Evolutionary conservation across 2,888 invertebrate species (phyloP).

Genomic region (Ophion slaviceki): DNA sequence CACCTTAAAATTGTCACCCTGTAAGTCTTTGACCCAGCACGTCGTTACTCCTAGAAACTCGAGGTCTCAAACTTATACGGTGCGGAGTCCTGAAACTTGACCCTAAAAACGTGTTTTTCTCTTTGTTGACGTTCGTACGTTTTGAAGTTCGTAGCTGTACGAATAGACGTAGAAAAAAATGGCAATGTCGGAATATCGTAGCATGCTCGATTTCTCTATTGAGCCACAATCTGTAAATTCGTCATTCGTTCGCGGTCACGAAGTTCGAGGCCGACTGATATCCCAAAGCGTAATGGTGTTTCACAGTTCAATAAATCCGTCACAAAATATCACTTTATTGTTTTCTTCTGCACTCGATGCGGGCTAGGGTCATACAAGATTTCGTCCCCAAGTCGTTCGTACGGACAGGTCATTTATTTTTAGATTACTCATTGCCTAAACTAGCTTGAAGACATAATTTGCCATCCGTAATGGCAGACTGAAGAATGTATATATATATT

Average conservation of each 20-base stretch:
- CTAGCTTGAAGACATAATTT: conserved; percentile 31
- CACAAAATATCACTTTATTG: conserved; percentile 65
- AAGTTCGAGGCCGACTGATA: neutral
- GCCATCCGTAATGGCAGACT: conserved; percentile 12
- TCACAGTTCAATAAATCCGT: conserved; percentile 50
- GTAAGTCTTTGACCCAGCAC: too few relatives aligned
- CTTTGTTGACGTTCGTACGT: too few relatives aligned
- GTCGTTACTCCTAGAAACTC: too few relatives aligned
- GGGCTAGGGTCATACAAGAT: conserved; percentile 3
- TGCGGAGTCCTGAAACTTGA: too few relatives aligned
- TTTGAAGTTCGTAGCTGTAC: too few relatives aligned
- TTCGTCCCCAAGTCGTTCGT: conserved; percentile 20
- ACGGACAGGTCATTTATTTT: conserved; percentile 27
- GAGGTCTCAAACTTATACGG: too few relatives aligned
- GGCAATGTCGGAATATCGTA: too few relatives aligned
- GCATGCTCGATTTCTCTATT: too few relatives aligned
- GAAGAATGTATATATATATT: neutral
- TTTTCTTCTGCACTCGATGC: conserved; percentile 40
- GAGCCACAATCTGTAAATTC: too few relatives aligned
- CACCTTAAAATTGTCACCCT: too few relatives aligned
- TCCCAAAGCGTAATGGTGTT: neutral
- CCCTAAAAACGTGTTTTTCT: too few relatives aligned
- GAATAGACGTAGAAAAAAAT: too few relatives aligned
- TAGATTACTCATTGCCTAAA: conserved; percentile 1
- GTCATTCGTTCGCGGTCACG: neutral